Percentiles rank a stretch among this genome's conserved stretches.
Evolutionary conservation across 2,113 vertebrate species (phyloP).

Genomic region (Pachyramphus minor): DNA sequence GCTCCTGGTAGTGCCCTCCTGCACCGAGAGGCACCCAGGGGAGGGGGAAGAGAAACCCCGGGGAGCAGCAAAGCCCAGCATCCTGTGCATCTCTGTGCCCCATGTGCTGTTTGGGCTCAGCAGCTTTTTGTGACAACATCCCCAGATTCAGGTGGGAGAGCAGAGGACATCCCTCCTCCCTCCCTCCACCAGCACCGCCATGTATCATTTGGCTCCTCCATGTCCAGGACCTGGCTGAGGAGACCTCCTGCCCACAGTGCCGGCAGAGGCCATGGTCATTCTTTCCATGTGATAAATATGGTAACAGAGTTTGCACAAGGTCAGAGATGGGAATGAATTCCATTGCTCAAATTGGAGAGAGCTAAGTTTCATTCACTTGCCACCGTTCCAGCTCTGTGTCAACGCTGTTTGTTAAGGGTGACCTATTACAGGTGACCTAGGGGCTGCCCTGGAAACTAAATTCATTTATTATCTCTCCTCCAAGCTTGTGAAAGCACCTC

Average conservation of each 20-base stretch:
- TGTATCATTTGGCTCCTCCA: neutral
- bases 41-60: neutral
- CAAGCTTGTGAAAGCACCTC: neutral
- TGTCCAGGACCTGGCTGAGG: neutral
- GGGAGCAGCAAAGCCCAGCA: rapidly evolving
- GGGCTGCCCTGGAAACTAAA: constrained; percentile 7
- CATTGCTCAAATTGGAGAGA: constrained; percentile 55
- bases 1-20: neutral
- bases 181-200: neutral
- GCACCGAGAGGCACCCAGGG: neutral
- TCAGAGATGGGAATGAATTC: constrained; percentile 48
- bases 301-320: constrained; percentile 48
- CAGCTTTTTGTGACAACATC: neutral
- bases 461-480: neutral
- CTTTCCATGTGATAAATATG: constrained; percentile 55
- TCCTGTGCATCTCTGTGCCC: neutral
- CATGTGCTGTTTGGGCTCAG: rapidly evolving
- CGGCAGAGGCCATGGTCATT: neutral
- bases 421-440: constrained; percentile 22
- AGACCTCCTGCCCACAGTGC: neutral
- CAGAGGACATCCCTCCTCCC: neutral
- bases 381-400: neutral
- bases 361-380: constrained; percentile 37
- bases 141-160: neutral
- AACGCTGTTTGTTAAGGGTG: neutral